Evolutionary conservation across 1,140 invertebrate genomes (phyloP).

Genomic region (Penaeus indicus): DNA sequence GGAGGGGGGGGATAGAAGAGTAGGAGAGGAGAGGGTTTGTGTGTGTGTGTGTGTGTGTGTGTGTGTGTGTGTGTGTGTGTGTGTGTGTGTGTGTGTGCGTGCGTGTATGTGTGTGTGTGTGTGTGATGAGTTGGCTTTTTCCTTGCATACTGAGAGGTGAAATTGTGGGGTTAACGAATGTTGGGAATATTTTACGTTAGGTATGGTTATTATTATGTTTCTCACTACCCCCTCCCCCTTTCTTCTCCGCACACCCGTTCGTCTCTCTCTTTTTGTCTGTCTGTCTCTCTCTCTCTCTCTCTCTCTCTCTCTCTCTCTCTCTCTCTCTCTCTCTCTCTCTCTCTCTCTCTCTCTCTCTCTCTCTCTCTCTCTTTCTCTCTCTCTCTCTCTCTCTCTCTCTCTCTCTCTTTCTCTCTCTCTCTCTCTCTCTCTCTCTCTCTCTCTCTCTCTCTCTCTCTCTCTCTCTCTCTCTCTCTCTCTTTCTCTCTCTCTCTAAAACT

Average conservation of each 20-base stretch:
- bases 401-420: slow-evolving; percentile 1
- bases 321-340: neutral
- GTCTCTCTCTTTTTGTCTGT: neutral
- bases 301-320: neutral
- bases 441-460: slow-evolving; percentile 33
- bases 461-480: slow-evolving; percentile 20
- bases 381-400: too few species aligned
- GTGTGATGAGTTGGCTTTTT: neutral
- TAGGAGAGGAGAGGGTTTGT: neutral
- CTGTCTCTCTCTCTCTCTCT: neutral
- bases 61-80: slow-evolving; percentile 33
- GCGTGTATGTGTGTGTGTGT: slow-evolving; percentile 15
- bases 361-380: neutral
- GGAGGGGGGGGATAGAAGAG: too few species aligned
- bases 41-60: neutral
- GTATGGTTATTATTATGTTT: neutral
- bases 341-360: slow-evolving; percentile 14
- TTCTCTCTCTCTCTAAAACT: slow-evolving; percentile 11
- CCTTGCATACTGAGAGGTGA: neutral
- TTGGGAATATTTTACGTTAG: too few species aligned
- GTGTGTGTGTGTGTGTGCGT: slow-evolving; percentile 27
- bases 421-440: slow-evolving; percentile 38
- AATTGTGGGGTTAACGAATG: too few species aligned
- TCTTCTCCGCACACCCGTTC: neutral
- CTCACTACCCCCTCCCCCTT: neutral